A percentile compares a stretch with the other conserved stretches of the same genome.
phyloP scores from a whole-genome alignment of 1,140 invertebrate genomes.

The Drosophila jambulina region DNA sequence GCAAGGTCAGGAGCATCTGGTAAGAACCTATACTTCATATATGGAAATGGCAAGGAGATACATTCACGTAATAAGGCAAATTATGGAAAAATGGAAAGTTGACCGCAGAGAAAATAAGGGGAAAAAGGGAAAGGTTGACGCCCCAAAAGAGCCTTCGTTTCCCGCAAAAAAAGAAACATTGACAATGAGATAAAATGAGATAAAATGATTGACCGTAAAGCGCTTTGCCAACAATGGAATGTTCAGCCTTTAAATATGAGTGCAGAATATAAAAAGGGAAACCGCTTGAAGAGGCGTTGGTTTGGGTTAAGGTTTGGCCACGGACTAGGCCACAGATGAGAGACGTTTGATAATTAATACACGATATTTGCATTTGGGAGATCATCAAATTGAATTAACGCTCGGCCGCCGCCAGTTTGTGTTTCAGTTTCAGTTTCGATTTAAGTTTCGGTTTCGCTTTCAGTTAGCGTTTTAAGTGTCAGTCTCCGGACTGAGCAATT shows the following conservation, averaged over 20 bases:
- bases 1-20: slow-evolving; percentile 30
- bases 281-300: slow-evolving; percentile 53
- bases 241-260: slow-evolving; percentile 57
- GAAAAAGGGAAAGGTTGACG: slow-evolving; percentile 51
- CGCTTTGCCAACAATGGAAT: slow-evolving; percentile 59
- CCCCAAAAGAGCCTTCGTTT: slow-evolving; percentile 37
- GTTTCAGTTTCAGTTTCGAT: slow-evolving; percentile 31
- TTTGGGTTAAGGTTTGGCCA: slow-evolving; percentile 59
- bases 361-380: slow-evolving; percentile 73
- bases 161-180: slow-evolving; percentile 27
- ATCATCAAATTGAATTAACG: slow-evolving; percentile 77
- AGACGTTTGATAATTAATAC: slow-evolving; percentile 70
- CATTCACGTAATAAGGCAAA: neutral
- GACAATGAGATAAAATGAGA: slow-evolving; percentile 54
- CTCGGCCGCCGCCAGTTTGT: slow-evolving; percentile 24
- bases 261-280: slow-evolving; percentile 50
- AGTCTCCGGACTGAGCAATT: slow-evolving; percentile 23
- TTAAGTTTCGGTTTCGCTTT: slow-evolving; percentile 34
- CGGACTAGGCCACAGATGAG: slow-evolving; percentile 38
- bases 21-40: neutral
- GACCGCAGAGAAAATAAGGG: slow-evolving; percentile 8
- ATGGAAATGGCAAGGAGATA: neutral
- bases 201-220: slow-evolving; percentile 63
- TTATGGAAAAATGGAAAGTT: slow-evolving; percentile 47
- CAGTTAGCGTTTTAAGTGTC: slow-evolving; percentile 4